These are phyloP conservation scores for Liasis olivaceus DNA, from an alignment of 2,797 vertebrate species.

Conservation along the genomic window DNA sequence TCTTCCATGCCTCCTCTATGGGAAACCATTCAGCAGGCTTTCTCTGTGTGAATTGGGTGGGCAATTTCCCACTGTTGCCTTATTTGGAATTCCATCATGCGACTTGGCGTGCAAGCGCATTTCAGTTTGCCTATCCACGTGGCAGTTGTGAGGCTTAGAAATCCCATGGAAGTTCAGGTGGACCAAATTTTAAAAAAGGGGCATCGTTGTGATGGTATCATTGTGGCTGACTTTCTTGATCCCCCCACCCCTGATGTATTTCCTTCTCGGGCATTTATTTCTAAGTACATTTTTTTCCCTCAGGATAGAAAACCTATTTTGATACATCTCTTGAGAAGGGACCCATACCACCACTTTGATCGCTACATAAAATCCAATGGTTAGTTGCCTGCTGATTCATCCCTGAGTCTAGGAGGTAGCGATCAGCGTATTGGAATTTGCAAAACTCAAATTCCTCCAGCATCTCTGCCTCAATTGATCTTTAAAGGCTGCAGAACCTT, in stretches of 20 bases:
- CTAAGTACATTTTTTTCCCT: not conserved
- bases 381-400: not conserved
- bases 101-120: not conserved
- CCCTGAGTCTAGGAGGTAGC: no score
- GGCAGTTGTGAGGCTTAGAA: no score
- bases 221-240: not conserved
- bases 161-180: no score
- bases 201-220: no score
- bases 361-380: no score
- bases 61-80: not conserved
- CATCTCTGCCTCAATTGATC: not conserved
- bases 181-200: no score
- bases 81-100: not conserved
- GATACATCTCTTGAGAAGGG: not conserved
- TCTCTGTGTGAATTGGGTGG: no score
- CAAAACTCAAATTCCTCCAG: not conserved
- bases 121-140: no score
- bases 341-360: not conserved
- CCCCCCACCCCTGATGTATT: not conserved
- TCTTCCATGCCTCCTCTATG: not conserved
- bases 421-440: not conserved
- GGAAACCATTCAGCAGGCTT: not conserved
- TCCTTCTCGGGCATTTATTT: not conserved
- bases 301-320: not conserved
- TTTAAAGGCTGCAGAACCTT: constrained; percentile 22